Evolutionary conservation across 2,113 vertebrate genomes (phyloP), one percentile per base, ranked within the genome.

Genomic region (Mobula birostris): DNA sequence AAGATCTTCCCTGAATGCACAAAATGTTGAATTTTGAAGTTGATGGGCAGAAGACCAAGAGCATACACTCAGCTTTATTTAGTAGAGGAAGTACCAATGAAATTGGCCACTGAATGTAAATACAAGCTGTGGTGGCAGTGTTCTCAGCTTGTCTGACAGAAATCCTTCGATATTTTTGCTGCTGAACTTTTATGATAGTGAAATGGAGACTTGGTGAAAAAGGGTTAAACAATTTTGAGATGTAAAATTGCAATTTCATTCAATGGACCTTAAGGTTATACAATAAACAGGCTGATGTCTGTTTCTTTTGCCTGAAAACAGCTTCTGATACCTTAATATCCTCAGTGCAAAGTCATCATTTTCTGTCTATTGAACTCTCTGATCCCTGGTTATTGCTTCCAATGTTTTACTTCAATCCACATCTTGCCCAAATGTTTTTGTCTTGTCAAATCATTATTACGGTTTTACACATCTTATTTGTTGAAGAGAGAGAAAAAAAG

Each of bases 371-470:
- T 93, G 91, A 93, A 70, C 91, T 93, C 66, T 40, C 21, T 93
- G 68, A 74, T 36, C 68, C 40, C 91, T 74, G 68, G 72, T 93
- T 93, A 93, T 93, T 93, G 72, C 68, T 76, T 93, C 91, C 70
- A 76, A 27, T 93, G 70, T 74, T 93, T 74, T 56, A 76, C 91
- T 8, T 74, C 91, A 74, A 93, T 93, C 91, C 70, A 93, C 68
- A 48, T 74, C 70, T 76, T 29, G 70, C 40, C 91, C 36, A 56
- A 72, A 74, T 93, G 85, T 90, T 74, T 93, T 93, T 70, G 36
- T 9, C 36, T 93, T 74, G 91, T 93, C 91, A 93, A 76, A 93
- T 93, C 91, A 74, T 93, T 93, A 93, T 93, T 93, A 93, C 9
- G 72, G 91, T 56, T 74, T 93, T 56, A 68, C 61, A 66, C 85